Evolutionary conservation across 1,140 invertebrate genomes (phyloP), one percentile per base, ranked within the genome.

Genomic region (Plectrocnemia conspersa): DNA sequence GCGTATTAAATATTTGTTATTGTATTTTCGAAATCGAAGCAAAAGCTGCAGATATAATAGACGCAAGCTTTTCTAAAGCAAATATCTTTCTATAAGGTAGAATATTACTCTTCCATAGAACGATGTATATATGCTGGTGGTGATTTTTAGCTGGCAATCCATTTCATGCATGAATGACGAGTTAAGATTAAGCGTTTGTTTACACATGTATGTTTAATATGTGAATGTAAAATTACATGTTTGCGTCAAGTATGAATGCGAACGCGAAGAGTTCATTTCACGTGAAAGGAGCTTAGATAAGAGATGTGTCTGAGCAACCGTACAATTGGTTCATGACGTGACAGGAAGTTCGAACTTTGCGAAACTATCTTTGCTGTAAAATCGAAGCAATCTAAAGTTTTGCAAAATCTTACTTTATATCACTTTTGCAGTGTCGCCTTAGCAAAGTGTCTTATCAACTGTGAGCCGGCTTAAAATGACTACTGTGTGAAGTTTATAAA

Each of bases 1-100:
- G 36, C 33, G 50, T 49, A 57, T 57, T 52, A 57, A 57, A 52
- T 57, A 57, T 57, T 57, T 57, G 55, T 57, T 52, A 33, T 6
- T 27, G 38, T 29, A 46, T 46, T 33, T 22, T 42, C 48, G 48
- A 21, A 41, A 23, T 52, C 33, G 40, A 52, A 45, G 33, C 21
- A 36, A 56, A 48, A 42, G 35, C 15, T 16, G 44, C 32, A 29
- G 27, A 29, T 29, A 29, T 29, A n/a, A 29, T 29, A 29, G n/a
- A 29, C n/a, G 27, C 7, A n/a, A 29, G 6, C n/a, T 29, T 29
- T n/a, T n/a, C n/a, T n/a, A n/a, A n/a, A n/a, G n/a, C n/a, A n/a
- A n/a, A n/a, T n/a, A n/a, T n/a, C n/a, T n/a, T n/a, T n/a, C n/a
- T n/a, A n/a, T n/a, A n/a, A n/a, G n/a, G n/a, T n/a, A n/a, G n/a